Evolutionary conservation across 64 coral and sea anemone genomes (phyloP).

Genomic region (Porites lutea): DNA sequence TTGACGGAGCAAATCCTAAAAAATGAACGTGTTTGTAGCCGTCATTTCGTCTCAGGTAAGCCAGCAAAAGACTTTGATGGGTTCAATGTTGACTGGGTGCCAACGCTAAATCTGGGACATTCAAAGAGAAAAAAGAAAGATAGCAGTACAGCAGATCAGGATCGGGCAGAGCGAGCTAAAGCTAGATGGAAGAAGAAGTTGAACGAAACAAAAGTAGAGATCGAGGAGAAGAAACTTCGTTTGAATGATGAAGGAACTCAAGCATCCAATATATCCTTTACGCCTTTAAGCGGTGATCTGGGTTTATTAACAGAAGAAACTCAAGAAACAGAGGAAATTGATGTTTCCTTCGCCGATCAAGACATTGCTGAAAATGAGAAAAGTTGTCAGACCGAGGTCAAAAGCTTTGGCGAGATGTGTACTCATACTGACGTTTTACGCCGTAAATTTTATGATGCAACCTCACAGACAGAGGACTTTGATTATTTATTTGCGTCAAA

Average conservation of each 20-base stretch:
- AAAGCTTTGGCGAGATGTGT: conserved; percentile 1
- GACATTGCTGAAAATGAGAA: conserved; percentile 1
- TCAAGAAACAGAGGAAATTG: conserved; percentile 7
- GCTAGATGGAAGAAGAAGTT: conserved; percentile 24
- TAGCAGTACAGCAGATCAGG: not conserved
- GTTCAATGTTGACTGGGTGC: conserved; percentile 13
- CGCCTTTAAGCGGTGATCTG: conserved; percentile 9
- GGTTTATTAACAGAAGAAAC: conserved; percentile 31
- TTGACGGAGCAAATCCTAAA: conserved; percentile 55
- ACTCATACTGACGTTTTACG: not conserved
- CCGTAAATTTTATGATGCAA: not conserved
- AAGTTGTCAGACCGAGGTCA: not conserved
- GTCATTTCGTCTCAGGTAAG: conserved; percentile 40
- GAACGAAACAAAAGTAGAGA: not conserved
- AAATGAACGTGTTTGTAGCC: conserved; percentile 27
- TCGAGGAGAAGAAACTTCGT: conserved; percentile 16
- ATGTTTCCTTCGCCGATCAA: conserved; percentile 18
- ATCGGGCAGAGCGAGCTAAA: conserved; percentile 3
- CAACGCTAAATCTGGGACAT: conserved; percentile 28
- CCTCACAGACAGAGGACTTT: conserved; percentile 2
- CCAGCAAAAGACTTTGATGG: conserved; percentile 18
- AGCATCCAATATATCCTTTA: conserved; percentile 51
- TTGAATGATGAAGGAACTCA: conserved; percentile 55
- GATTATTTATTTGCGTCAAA: not conserved
- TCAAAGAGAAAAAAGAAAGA: conserved; percentile 6